A percentile compares a stretch with the other conserved stretches of the same genome.
These are phyloP conservation scores for Cremastinae sp. DNA, from an alignment of 2,888 invertebrate species.

Conservation along the genomic window DNA sequence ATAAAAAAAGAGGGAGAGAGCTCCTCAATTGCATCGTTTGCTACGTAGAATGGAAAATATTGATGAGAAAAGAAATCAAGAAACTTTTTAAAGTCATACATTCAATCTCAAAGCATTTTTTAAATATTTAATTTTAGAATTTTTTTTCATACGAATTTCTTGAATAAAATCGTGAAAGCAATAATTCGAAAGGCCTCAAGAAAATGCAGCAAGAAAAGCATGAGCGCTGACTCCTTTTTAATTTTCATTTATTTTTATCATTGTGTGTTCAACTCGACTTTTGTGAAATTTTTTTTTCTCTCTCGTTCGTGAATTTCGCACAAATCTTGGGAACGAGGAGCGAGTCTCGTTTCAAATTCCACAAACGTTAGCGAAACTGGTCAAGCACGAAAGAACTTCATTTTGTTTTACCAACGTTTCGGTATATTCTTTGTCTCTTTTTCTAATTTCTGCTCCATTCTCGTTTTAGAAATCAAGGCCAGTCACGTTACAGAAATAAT, in stretches of 20 bases:
- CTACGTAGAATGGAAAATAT: no score
- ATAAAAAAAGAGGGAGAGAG: no score
- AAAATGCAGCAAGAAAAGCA: neutral
- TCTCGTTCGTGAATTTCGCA: neutral
- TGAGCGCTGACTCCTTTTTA: conserved; percentile 20
- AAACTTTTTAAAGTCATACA: no score
- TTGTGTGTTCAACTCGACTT: neutral
- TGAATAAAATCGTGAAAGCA: conserved; percentile 1
- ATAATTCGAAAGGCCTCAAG: neutral
- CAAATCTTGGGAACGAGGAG: neutral
- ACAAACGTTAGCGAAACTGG: conserved; percentile 34
- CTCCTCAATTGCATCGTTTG: no score
- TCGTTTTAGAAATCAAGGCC: conserved; percentile 7
- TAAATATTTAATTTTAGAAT: neutral
- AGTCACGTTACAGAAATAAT: neutral
- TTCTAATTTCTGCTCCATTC: no score
- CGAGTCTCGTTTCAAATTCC: conserved; percentile 38
- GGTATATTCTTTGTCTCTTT: conserved; percentile 2
- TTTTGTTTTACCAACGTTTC: conserved; percentile 8
- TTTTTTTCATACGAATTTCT: neutral
- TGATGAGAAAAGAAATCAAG: neutral
- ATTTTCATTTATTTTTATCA: no score
- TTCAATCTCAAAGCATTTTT: no score
- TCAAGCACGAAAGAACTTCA: conserved; percentile 18
- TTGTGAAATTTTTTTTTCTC: conserved; percentile 12